phyloP scores from a whole-genome alignment of 2,113 vertebrate genomes.

The Leptobrachium ailaonicum region DNA sequence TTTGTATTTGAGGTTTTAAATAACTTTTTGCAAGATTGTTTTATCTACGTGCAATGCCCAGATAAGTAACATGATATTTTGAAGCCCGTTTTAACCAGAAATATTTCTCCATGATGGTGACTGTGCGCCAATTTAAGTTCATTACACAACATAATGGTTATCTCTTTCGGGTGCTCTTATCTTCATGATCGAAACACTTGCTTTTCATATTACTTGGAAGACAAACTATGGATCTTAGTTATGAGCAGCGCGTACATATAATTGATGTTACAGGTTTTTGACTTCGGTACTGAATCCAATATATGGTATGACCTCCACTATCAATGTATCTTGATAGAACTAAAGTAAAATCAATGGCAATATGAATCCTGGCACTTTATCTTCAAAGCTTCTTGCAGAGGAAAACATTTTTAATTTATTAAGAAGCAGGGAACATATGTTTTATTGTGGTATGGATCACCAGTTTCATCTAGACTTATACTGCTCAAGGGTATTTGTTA shows the following conservation, averaged over 20 bases:
- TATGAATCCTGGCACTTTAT: constrained; percentile 22
- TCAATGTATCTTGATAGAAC: constrained; percentile 40
- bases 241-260: constrained; percentile 20
- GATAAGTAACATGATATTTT: constrained; percentile 10
- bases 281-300: constrained; percentile 30
- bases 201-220: constrained; percentile 17
- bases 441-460: not conserved
- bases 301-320: constrained; percentile 37
- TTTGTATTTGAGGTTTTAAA: constrained; percentile 32
- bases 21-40: not conserved
- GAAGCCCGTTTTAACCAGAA: constrained; percentile 18
- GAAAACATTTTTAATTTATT: constrained; percentile 14
- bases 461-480: not conserved
- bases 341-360: constrained; percentile 37
- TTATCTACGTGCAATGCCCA: not conserved
- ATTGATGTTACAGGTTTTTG: constrained; percentile 40
- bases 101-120: constrained; percentile 15
- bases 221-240: constrained; percentile 29
- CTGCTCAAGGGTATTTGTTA: no score
- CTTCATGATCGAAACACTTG: constrained; percentile 7
- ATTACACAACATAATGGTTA: constrained; percentile 19
- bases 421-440: constrained; percentile 5
- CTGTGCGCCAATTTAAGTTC: constrained; percentile 18
- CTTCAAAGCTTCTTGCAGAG: constrained; percentile 10
- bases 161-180: constrained; percentile 25